Evolutionary conservation across 2,797 vertebrate genomes (phyloP), one percentile per base, ranked within the genome.

Genomic region (Anabas testudineus): DNA sequence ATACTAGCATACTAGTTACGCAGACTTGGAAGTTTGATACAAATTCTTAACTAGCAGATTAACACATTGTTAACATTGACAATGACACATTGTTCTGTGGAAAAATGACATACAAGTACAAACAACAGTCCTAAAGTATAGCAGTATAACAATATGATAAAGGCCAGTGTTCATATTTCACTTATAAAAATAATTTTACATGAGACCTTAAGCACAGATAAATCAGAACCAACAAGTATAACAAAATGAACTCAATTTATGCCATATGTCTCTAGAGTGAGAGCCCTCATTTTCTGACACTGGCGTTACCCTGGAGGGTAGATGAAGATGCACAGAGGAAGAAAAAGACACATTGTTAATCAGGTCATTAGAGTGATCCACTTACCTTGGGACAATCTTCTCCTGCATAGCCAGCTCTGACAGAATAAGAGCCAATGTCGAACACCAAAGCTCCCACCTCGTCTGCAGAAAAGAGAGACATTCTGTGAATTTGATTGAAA

Each of bases 331-430:
- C 73, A 69, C 67, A 81, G 70, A 84, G 69, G 73, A 74, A 76
- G 84, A 84, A 76, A n/a, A 85, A 81, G 53, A 78, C 61, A 78
- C 69, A 81, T 55, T 62, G 71, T 83, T 87, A 92, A 88, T 88
- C 62, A 85, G 85, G 87, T 78, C 84, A 76, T 60, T 34, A 41
- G 60, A 84, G 67, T 56, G 77, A 73, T 66, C 62, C 63, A 76
- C 88, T 92, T 94, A 98, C 98, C 95, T 99, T 99, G 52, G 98
- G 98, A 89, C 97, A 99, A 87, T 99, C 98, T 90, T 99, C 98
- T 53, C 98, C 98, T 21, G 98, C 98, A 77, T 99, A 99, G 74
- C 98, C 98, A 75, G 98, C 98, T 93, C 98, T 94, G 59, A 99
- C 98, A 0, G 97, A 96, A 75, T 98, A 99, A 0, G 98, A 99